Conservation (phyloP, 2,113 vertebrate species). For the Aphyosemion australe region DNA sequence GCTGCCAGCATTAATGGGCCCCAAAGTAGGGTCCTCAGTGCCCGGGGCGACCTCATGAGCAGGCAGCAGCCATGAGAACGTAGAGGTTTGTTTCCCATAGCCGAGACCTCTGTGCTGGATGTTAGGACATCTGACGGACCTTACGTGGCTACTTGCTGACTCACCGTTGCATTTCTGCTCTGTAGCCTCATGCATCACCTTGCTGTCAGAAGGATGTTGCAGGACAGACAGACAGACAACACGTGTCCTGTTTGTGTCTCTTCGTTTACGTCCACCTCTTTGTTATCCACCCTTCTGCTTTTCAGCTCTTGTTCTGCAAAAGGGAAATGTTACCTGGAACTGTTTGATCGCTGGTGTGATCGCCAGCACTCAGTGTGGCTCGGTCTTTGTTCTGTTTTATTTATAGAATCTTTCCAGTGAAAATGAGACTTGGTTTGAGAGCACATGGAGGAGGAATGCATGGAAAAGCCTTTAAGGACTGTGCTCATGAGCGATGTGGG, state of each 20-base stretch:
- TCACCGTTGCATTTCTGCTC: conserved; percentile 66
- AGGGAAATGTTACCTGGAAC: background rate
- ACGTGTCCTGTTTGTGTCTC: conserved; percentile 9
- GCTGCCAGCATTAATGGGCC: conserved; percentile 71
- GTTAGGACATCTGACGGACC: conserved; percentile 67
- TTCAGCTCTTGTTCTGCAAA: background rate
- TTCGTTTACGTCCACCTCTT: conserved; percentile 5
- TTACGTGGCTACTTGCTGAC: conserved; percentile 66
- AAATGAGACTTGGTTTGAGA: conserved; percentile 6
- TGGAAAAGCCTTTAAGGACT: background rate
- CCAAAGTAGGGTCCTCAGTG: conserved; percentile 61
- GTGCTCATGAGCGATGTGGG: conserved; percentile 17
- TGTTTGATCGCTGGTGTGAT: conserved; percentile 24
- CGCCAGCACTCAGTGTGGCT: background rate
- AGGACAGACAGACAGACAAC: conserved; percentile 40
- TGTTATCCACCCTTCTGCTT: background rate
- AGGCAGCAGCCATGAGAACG: conserved; percentile 26
- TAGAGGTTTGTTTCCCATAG: conserved; percentile 39
- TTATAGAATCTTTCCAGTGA: conserved; percentile 42
- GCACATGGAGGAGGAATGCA: background rate
- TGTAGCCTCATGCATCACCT: conserved; percentile 64
- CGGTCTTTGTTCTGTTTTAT: conserved; percentile 47
- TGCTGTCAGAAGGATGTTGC: conserved; percentile 64
- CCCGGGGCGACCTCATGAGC: conserved; percentile 48
- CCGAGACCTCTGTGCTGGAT: conserved; percentile 31